phyloP scores from a whole-genome alignment of 2,797 vertebrate species.

The Aldrovandia affinis region DNA sequence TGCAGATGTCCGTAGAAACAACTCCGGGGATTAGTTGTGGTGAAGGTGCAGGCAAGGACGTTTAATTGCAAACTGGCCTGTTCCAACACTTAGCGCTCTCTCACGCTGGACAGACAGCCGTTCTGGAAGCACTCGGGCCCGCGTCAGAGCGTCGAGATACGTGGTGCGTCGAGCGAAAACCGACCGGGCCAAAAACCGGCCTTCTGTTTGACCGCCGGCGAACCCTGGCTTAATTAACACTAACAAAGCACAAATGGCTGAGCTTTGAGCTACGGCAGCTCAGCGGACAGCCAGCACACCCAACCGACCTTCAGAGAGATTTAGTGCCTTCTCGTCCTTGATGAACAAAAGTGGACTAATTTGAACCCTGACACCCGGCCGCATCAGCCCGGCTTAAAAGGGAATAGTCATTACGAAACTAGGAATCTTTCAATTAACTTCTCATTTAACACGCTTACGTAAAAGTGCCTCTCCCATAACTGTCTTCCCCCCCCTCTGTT shows the following conservation, averaged over 20 bases:
- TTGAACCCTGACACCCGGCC: constrained; percentile 29
- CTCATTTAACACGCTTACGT: background rate
- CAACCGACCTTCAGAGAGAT: constrained; percentile 35
- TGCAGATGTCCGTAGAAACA: background rate
- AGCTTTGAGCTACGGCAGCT: constrained; percentile 30
- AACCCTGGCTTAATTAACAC: constrained; percentile 32
- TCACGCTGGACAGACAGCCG: constrained; percentile 26
- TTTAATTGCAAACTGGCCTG: constrained; percentile 14
- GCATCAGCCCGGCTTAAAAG: background rate
- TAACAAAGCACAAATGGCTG: constrained; percentile 30
- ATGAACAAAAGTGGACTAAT: constrained; percentile 28
- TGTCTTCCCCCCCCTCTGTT: no score
- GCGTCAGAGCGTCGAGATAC: background rate
- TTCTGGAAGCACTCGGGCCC: background rate
- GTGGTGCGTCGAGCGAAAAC: background rate
- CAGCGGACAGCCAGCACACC: background rate
- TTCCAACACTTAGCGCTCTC: constrained; percentile 31
- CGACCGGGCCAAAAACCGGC: background rate
- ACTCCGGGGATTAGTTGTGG: background rate
- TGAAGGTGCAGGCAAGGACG: background rate
- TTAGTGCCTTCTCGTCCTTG: constrained; percentile 28
- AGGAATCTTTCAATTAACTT: constrained; percentile 13
- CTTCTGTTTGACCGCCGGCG: constrained; percentile 23
- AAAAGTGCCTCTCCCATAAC: constrained; percentile 2
- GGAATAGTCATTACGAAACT: constrained; percentile 1